phyloP scores from a whole-genome alignment of 2,113 vertebrate genomes.

The Lepus americanus region DNA sequence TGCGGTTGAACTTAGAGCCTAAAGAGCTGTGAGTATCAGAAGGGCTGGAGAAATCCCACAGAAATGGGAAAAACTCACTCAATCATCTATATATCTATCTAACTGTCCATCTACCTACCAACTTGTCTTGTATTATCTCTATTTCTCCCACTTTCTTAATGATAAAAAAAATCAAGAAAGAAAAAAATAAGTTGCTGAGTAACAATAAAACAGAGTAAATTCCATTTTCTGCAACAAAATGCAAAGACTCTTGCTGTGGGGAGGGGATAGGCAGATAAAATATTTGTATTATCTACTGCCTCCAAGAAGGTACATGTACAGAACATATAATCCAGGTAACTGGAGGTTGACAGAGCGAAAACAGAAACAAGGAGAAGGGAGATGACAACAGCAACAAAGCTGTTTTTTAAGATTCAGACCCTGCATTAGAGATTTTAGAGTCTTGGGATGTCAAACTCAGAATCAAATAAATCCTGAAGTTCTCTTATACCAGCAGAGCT shows the following conservation, averaged over 20 bases:
- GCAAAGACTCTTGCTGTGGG: neutral
- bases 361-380: neutral
- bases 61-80: neutral
- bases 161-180: constrained; percentile 7
- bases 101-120: too few species aligned
- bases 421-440: neutral
- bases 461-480: neutral
- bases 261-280: neutral
- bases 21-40: neutral
- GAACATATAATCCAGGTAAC: neutral
- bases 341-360: neutral
- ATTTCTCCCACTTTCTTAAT: neutral
- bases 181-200: neutral
- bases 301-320: neutral
- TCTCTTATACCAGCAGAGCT: neutral
- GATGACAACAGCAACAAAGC: neutral
- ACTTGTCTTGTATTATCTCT: neutral
- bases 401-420: neutral
- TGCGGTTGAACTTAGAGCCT: neutral
- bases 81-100: neutral
- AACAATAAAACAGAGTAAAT: neutral
- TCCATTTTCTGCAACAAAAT: constrained; percentile 43
- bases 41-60: neutral
- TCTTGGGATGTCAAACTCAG: neutral
- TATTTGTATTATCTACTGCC: neutral